Evolutionary conservation across 2,888 invertebrate species (phyloP), one percentile per base, ranked within the genome.

Genomic region (Drosophila merina): DNA sequence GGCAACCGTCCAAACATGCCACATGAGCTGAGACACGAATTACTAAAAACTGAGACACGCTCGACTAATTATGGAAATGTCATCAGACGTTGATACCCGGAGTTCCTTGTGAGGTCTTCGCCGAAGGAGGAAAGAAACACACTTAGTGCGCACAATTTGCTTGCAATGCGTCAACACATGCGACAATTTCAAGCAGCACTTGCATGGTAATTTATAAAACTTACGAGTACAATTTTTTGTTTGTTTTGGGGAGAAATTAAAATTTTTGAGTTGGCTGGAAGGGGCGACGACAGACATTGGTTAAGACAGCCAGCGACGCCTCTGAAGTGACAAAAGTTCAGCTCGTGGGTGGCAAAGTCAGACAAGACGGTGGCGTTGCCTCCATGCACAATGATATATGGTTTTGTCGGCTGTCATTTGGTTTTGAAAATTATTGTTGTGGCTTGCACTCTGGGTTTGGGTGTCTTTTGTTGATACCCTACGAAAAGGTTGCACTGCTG

Each of bases 321-420:
- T 83, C 86, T 63, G 72, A 83, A 83, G 84, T 88, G 84, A 83
- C 80, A 77, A 89, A 89, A 86, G 86, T 86, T 89, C 89, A 86
- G 87, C 69, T 74, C 77, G 86, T 86, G 86, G 88, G 88, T 84
- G 87, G 84, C 74, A 74, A 52, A 81, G 79, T 67, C 81, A 81
- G 81, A 86, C 88, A 79, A 74, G 67, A 62, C 77, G 76, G 55
- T 68, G 56, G 40, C 56, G 55, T 50, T 54, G 50, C 55, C 56
- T 49, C 72, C 72, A 69, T 71, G 66, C 76, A 72, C 70, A 72
- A 86, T 88, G 90, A 89, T 89, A 88, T 86, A 90, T 89, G 90
- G 75, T 84, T 88, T 86, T 90, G 90, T 88, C 90, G 90, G 84
- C 89, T 89, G 89, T 89, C 89, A 89, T 78, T 84, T 78, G 79